phyloP scores from a whole-genome alignment of 2,797 vertebrate species.

The Pseudomugil gertrudae region DNA sequence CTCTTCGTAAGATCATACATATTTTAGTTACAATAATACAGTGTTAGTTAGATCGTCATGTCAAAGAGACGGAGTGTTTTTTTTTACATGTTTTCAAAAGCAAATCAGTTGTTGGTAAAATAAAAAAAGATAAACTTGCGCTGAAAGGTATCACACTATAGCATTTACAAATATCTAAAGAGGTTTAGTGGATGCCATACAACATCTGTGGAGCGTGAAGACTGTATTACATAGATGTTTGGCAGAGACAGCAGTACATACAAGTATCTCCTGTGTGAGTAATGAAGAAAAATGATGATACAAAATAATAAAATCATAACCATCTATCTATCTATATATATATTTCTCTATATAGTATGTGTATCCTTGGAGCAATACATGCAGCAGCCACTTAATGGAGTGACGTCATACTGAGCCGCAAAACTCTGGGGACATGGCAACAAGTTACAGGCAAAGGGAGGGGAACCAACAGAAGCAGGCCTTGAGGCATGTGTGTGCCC shows the following conservation, averaged over 20 bases:
- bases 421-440: conserved; percentile 86
- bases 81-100: conserved; percentile 78
- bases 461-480: conserved; percentile 76
- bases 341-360: conserved; percentile 87
- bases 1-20: conserved; percentile 93
- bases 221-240: conserved; percentile 80
- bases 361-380: conserved; percentile 91
- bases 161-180: conserved; percentile 91
- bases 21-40: conserved; percentile 94
- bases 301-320: conserved; percentile 86
- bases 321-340: conserved; percentile 88
- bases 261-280: conserved; percentile 82
- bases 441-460: conserved; percentile 83
- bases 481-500: conserved; percentile 59
- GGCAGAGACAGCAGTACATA: conserved; percentile 81
- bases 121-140: conserved; percentile 77
- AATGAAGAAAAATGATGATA: conserved; percentile 82
- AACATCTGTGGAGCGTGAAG: conserved; percentile 76
- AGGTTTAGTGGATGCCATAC: conserved; percentile 82
- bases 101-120: conserved; percentile 74
- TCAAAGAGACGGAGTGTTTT: conserved; percentile 87
- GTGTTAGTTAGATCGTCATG: conserved; percentile 92
- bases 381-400: conserved; percentile 96
- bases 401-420: conserved; percentile 90
- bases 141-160: conserved; percentile 89